Base-by-base conservation (phyloP, 1,140 invertebrate genomes). In the Antheraea mylitta region DNA sequence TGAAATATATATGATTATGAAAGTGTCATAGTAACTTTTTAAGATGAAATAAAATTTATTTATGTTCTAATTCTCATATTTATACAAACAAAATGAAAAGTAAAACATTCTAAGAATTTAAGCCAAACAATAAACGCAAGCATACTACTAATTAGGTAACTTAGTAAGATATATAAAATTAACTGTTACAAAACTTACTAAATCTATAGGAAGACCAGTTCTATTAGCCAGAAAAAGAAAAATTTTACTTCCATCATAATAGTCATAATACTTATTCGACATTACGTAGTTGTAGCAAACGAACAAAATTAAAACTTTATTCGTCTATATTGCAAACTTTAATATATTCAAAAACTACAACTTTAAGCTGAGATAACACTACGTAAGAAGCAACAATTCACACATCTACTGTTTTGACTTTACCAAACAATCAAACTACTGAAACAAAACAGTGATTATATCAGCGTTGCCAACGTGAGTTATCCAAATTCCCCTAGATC, bases 241-340 rank as follows among this genome's bases (percentile, higher is more conserved):
- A 71, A 88, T 69, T 83, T 83, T 87, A 78, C 89, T 87, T 16
- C 89, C 89, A 75, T 91, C 89, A 68, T 91, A 91, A 73, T 86
- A 87, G 75, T 91, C 87, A 66, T 82, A 78, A 70, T 90, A 89
- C 42, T 71, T 70, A 38, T 73, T 64, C 61, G 82, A 75, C 81
- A 86, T 87, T 76, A 53, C 45, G 38, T 8, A 42, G 16, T 53
- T n/a, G 16, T 16, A 53, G 11, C 7, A 42, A 42, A 42, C 38
- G 7, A 53, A 53, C 11, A 16, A 53, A 6, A 53, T 13, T 53
- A 9, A 53, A 53, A 6, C 45, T 53, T 13, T 53, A n/a, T 53
- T 53, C 16, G 16, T 42, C 11, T 42, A 2, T 42, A 10, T 7
- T 3, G 7, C 7, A 10, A 42, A 10, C 11, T 42, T 42, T 42